These are phyloP conservation scores for Indicator indicator DNA, from an alignment of 2,113 vertebrate species.

Conservation along the genomic window DNA sequence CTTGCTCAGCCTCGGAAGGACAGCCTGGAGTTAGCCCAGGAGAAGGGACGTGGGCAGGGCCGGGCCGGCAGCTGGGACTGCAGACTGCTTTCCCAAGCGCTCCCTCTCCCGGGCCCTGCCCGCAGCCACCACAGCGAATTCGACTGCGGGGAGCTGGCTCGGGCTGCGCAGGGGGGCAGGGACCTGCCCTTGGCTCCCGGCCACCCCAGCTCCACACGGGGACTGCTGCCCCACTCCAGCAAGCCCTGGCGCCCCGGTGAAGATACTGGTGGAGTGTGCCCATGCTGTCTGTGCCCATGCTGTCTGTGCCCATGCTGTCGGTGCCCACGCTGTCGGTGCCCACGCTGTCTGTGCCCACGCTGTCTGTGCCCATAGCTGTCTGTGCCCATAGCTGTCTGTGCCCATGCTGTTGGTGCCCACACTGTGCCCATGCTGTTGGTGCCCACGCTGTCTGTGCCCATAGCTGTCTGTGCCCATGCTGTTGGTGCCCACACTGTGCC, in stretches of 20 bases:
- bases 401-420: too few relatives aligned
- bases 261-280: accelerated
- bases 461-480: too few relatives aligned
- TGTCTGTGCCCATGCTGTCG: too few relatives aligned
- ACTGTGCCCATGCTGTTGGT: too few relatives aligned
- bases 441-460: too few relatives aligned
- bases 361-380: too few relatives aligned
- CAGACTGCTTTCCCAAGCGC: background rate
- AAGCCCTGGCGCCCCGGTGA: background rate
- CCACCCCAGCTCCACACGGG: background rate
- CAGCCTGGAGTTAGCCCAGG: background rate
- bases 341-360: too few relatives aligned
- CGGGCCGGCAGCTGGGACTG: background rate
- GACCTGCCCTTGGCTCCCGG: background rate
- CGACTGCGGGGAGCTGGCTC: background rate
- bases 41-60: background rate
- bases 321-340: too few relatives aligned
- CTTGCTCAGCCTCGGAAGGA: background rate
- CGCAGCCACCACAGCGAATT: background rate
- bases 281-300: background rate
- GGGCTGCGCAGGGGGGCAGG: too few relatives aligned
- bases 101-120: background rate
- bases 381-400: too few relatives aligned
- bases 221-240: background rate
- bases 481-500: too few relatives aligned